Evolutionary conservation across 37 sponge, comb jelly and placozoan genomes (phyloP), one percentile per base, ranked within the genome.

Genomic region (Crambe crambe): DNA sequence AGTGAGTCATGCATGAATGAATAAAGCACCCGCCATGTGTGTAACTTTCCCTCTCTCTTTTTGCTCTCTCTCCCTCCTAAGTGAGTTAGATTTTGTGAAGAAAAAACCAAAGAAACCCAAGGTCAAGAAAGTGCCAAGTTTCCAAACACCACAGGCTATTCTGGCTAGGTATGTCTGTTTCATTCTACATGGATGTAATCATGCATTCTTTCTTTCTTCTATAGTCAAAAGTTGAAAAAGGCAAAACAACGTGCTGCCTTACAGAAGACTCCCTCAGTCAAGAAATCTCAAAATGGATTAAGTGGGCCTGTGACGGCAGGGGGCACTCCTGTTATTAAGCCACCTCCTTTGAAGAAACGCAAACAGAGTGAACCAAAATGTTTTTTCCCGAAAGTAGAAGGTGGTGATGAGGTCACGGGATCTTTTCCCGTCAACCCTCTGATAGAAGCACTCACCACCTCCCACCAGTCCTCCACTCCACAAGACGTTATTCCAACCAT

Each of bases 211-310:
- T 47, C 12, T 47, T 47, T 47, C 51, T 47, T 39, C 22, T 79
- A 25, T 39, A 90, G 91, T 32, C 79, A 85, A 57, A 90, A 90
- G 58, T 42, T 85, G 26, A 90, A 90, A 68, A 81, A 58, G 32
- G 91, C 86, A 23, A 85, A 82, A 44, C 85, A 84, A 54, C 70
- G 79, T 27, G 79, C 80, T 29, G 57, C 70, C 5, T 42, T 65
- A 9, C 66, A 65, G 66, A 65, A 65, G 31, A 65, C 17, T 31
- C 9, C 34, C 3, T 65, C 66, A 3, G 10, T 22, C 79, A 29
- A 80, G 54, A 47, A 59, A 25, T 3, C 69, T 54, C 57, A 80
- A 37, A 56, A 27, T 10, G 22, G 42, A 57, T 2, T 43, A 26
- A n/a, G n/a, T n/a, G n/a, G n/a, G n/a, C n/a, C n/a, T n/a, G 29